Base-by-base conservation (phyloP, 2,888 invertebrate genomes). In the Idaea dimidiata region DNA sequence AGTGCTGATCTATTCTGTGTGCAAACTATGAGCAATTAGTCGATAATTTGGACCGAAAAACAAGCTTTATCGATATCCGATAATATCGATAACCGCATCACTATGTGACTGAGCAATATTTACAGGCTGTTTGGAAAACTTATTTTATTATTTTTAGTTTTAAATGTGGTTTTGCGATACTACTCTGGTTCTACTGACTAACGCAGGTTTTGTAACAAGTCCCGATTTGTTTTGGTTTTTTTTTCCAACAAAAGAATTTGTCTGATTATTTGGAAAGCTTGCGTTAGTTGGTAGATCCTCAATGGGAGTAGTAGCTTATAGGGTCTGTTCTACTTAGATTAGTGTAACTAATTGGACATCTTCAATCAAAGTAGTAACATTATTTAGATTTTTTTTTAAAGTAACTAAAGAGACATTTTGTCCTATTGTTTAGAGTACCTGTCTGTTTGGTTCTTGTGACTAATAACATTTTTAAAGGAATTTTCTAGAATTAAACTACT, bases 11-110 rank as follows among this genome's bases (percentile, higher is more conserved):
- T 89, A 84, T 73, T 72, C 74, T 79, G 81, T 76, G 88, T 89
- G 89, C 88, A 82, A 71, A 76, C 87, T 89, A 89, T 88, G 89
- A 90, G 89, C 88, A 43, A 43, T 83, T 79, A 83, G 80, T 76
- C 74, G 84, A 83, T 85, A 77, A 79, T 78, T 82, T 86, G 83
- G 87, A 88, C 88, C 90, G 79, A 82, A 76, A 67, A 68, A 24
- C 24, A 24, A 66, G 68, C 72, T 59, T 65, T 58, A 66, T 69
- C 66, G 67, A 68, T 70, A 65, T 64, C 58, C 58, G 66, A 66
- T 63, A 66, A 5, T 66, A 71, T 43, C 43, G 43, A 43, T 43
- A 43, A 43, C 43, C 76, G 74, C 77, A 76, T 79, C 76, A 80
- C 80, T 85, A 81, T 78, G 76, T 76, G 72, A 79, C 80, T 82